Evolutionary conservation across 2,113 vertebrate species (phyloP).

Genomic region (Phainopepla nitens): DNA sequence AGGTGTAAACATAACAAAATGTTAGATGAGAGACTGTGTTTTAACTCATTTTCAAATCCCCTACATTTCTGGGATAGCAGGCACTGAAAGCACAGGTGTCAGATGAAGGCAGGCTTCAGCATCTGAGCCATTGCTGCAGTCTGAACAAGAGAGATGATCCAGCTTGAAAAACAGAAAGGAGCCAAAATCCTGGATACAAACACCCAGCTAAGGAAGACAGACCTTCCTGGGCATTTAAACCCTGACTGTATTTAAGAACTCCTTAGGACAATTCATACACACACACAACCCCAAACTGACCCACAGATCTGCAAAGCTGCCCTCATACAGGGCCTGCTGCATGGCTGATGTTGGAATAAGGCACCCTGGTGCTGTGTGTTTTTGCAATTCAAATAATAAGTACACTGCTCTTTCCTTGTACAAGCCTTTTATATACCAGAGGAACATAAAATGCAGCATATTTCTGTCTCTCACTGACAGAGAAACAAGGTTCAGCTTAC

Average conservation of each 20-base stretch:
- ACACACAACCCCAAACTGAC: accelerated
- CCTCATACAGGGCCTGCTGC: background rate
- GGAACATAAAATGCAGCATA: background rate
- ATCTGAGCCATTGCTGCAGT: background rate
- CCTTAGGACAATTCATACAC: background rate
- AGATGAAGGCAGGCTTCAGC: background rate
- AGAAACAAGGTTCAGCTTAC: background rate
- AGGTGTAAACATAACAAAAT: background rate
- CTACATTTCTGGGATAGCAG: background rate
- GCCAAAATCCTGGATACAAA: background rate
- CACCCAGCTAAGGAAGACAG: background rate
- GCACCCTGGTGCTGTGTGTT: accelerated
- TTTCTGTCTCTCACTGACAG: background rate
- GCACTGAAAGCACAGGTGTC: background rate
- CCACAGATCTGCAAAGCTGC: background rate
- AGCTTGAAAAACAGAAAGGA: background rate
- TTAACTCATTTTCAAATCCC: background rate
- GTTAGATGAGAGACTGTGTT: background rate
- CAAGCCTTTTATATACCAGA: background rate
- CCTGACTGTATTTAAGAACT: background rate
- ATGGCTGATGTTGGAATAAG: accelerated
- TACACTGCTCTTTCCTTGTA: background rate
- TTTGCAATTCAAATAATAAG: background rate
- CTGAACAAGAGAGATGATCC: background rate
- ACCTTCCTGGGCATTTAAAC: background rate